Evolutionary conservation across 2,113 vertebrate species (phyloP).

Genomic region (Symphodus melops): DNA sequence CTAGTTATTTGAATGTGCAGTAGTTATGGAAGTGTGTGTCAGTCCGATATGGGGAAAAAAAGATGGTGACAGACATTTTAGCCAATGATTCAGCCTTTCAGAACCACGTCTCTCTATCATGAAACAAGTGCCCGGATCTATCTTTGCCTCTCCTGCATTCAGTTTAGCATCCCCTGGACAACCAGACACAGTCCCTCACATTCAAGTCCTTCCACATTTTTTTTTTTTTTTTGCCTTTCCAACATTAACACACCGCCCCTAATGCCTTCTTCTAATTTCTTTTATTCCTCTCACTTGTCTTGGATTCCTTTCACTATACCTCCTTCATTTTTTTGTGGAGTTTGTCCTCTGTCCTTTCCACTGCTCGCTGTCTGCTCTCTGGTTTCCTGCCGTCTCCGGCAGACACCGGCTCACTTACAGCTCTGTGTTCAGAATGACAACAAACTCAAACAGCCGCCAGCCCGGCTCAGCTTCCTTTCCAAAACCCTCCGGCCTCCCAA

Average conservation of each 20-base stretch:
- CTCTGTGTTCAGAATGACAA: slow-evolving; percentile 79
- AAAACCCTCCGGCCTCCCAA: slow-evolving; percentile 58
- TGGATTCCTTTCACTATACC: slow-evolving; percentile 50
- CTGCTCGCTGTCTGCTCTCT: slow-evolving; percentile 57
- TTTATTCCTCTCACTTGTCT: slow-evolving; percentile 43
- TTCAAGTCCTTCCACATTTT: slow-evolving; percentile 40
- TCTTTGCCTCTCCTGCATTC: slow-evolving; percentile 85
- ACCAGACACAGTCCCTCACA: slow-evolving; percentile 7
- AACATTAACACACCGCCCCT: slow-evolving; percentile 51
- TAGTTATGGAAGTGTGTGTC: slow-evolving; percentile 26
- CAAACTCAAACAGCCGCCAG: slow-evolving; percentile 65
- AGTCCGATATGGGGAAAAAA: slow-evolving; percentile 41
- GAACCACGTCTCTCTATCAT: slow-evolving; percentile 57
- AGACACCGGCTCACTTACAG: slow-evolving; percentile 71
- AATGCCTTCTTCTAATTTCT: slow-evolving; percentile 36
- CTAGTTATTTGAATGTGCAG: slow-evolving; percentile 36
- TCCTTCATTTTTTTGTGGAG: slow-evolving; percentile 37
- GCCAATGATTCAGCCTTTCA: slow-evolving; percentile 37
- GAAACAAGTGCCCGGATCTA: slow-evolving; percentile 81
- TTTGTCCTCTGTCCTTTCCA: slow-evolving; percentile 61
- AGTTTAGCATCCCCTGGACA: slow-evolving; percentile 73
- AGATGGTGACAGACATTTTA: slow-evolving; percentile 22
- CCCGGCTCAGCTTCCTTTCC: slow-evolving; percentile 62
- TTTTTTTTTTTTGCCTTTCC: slow-evolving; percentile 56
- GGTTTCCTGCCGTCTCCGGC: slow-evolving; percentile 66